Percentiles rank a stretch among this genome's conserved stretches.
Conservation (phyloP, 1,140 invertebrate species). For the Drosophila nigromelanica region DNA sequence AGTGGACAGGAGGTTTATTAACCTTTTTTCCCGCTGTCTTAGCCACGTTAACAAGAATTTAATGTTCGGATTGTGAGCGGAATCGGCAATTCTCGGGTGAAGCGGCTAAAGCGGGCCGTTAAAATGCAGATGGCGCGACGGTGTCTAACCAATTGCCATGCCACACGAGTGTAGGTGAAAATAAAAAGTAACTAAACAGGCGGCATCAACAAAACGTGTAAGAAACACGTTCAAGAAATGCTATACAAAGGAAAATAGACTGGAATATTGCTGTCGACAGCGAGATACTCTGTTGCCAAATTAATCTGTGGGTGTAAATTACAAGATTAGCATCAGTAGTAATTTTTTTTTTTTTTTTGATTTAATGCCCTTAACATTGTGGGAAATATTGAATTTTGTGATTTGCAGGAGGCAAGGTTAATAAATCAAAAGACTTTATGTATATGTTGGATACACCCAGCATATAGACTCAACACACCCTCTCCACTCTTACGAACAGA, state of each 20-base stretch:
- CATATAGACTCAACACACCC: background rate
- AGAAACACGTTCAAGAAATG: slow-evolving; percentile 38
- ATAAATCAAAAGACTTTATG: too few species aligned
- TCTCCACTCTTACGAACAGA: background rate
- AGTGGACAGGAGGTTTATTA: slow-evolving; percentile 64
- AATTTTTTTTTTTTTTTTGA: too few species aligned
- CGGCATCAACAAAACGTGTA: slow-evolving; percentile 35
- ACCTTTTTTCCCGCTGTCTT: slow-evolving; percentile 61
- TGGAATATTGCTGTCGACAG: background rate
- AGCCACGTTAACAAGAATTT: slow-evolving; percentile 80
- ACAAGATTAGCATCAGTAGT: too few species aligned
- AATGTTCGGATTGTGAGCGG: slow-evolving; percentile 52
- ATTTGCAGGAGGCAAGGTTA: too few species aligned
- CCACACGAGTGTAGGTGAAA: slow-evolving; percentile 62
- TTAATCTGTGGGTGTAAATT: background rate
- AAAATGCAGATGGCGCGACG: slow-evolving; percentile 52
- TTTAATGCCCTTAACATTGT: too few species aligned
- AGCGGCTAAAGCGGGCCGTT: slow-evolving; percentile 44
- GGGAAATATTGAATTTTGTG: too few species aligned
- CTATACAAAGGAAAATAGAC: slow-evolving; percentile 2
- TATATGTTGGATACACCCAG: too few species aligned
- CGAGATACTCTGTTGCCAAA: slow-evolving; percentile 8
- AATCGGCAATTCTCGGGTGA: slow-evolving; percentile 36
- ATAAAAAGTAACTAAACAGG: slow-evolving; percentile 66
- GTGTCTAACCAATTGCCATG: slow-evolving; percentile 57